phyloP scores from a whole-genome alignment of 2,113 vertebrate genomes.

The Sitta europaea region DNA sequence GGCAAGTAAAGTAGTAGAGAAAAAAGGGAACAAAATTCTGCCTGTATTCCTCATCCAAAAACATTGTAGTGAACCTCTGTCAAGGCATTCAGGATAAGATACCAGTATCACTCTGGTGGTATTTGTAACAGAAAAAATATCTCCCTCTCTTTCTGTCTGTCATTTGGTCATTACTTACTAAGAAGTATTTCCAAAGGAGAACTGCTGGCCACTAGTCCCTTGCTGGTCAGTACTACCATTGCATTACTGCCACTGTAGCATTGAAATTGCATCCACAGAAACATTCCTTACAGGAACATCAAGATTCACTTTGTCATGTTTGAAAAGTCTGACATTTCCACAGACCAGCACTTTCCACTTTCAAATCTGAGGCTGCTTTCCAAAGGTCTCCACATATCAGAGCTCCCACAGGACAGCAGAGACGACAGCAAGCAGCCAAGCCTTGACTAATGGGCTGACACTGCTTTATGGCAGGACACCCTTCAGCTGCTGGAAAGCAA shows the following conservation, averaged over 20 bases:
- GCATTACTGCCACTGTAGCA: not conserved
- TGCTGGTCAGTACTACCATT: not conserved
- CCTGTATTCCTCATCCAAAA: not conserved
- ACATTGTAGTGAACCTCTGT: not conserved
- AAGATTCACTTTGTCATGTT: not conserved
- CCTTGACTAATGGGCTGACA: not conserved
- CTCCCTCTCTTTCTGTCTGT: not conserved
- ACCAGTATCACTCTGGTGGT: not conserved
- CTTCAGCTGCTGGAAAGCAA: not conserved
- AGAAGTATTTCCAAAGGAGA: not conserved
- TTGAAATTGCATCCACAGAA: not conserved
- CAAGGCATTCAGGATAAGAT: not conserved
- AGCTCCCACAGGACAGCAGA: not conserved
- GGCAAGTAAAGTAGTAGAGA: not conserved
- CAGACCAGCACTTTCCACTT: not conserved
- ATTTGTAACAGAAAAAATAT: not conserved
- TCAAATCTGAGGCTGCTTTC: not conserved
- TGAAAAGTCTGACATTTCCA: conserved; percentile 35
- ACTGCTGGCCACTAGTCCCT: not conserved
- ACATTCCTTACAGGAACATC: not conserved
- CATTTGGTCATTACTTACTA: not conserved
- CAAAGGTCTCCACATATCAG: not conserved
- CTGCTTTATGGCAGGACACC: not conserved
- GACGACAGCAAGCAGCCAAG: not conserved
- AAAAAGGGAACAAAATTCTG: not conserved